Conservation (phyloP, 2,113 vertebrate species). For the Gnathonemus echidnorhynchus region DNA sequence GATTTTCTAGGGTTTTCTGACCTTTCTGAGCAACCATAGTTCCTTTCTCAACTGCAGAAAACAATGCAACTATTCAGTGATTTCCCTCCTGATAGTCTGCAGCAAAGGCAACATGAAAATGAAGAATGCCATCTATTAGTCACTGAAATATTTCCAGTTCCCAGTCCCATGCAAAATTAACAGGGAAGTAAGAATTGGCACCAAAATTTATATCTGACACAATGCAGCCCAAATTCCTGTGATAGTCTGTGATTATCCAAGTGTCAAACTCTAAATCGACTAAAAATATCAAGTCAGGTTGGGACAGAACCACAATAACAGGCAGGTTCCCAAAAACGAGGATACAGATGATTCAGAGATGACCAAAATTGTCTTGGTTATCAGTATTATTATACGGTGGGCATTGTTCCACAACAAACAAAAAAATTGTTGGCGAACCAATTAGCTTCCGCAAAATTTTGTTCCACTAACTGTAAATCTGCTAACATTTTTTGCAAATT, state of each 20-base stretch:
- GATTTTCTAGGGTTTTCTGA: neutral
- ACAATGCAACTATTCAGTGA: neutral
- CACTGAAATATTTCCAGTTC: neutral
- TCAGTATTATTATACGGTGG: neutral
- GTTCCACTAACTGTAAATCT: too few relatives aligned
- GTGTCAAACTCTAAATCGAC: neutral
- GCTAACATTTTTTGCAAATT: too few relatives aligned
- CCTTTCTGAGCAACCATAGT: neutral
- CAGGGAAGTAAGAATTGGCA: neutral
- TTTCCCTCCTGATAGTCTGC: neutral
- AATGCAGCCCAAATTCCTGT: neutral
- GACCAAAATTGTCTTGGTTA: neutral
- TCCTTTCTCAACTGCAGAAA: neutral
- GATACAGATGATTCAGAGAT: neutral
- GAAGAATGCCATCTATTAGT: neutral
- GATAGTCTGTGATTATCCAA: neutral
- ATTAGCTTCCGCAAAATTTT: too few relatives aligned
- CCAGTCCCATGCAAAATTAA: neutral
- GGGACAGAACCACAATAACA: neutral
- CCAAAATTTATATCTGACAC: neutral
- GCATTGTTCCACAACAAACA: too few relatives aligned
- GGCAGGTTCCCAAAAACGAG: neutral
- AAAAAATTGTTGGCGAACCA: too few relatives aligned
- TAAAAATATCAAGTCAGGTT: neutral
- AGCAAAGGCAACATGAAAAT: neutral